Evolutionary conservation across 2,888 invertebrate genomes (phyloP), one percentile per base, ranked within the genome.

Genomic region (Leucania comma): DNA sequence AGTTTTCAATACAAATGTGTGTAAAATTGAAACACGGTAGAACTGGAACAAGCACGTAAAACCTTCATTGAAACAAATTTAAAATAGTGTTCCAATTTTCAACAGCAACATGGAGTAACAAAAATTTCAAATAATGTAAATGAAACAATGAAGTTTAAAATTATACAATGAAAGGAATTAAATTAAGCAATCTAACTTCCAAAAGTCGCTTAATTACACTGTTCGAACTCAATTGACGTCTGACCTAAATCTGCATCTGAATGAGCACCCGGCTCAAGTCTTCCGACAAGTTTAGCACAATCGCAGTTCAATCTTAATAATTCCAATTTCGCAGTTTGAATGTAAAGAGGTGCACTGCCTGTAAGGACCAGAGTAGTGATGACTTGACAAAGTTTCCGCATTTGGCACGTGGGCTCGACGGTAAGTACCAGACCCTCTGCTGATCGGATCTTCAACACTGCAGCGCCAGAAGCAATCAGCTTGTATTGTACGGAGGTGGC

Each of bases 171-270:
- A 68, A 77, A 65, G 51, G 79, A 77, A 90, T 87, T 85, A 85
- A 87, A 86, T 88, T 88, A 90, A 91, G 85, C 89, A 90, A 92
- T 91, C 87, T 86, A 90, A 91, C 88, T 93, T 91, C 80, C 85
- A 88, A 89, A 90, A 92, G 90, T 90, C 87, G 87, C 85, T 90
- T 92, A 93, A 94, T 94, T 92, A 92, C 90, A 91, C 87, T 92
- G 91, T 93, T 93, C 89, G 87, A 89, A 93, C 86, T 91, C 93
- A 93, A 94, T 93, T 91, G 92, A 90, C 88, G 90, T 88, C 91
- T 92, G 94, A 94, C 95, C 94, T 91, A 92, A 92, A 95, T 95
- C 92, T 95, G 91, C 93, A 95, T 93, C 91, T 91, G 93, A 95
- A 94, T 94, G 87, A 91, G 89, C 87, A 88, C 86, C 87, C 85